Base-by-base conservation (phyloP, 2,797 vertebrate species). In the Anabas testudineus region DNA sequence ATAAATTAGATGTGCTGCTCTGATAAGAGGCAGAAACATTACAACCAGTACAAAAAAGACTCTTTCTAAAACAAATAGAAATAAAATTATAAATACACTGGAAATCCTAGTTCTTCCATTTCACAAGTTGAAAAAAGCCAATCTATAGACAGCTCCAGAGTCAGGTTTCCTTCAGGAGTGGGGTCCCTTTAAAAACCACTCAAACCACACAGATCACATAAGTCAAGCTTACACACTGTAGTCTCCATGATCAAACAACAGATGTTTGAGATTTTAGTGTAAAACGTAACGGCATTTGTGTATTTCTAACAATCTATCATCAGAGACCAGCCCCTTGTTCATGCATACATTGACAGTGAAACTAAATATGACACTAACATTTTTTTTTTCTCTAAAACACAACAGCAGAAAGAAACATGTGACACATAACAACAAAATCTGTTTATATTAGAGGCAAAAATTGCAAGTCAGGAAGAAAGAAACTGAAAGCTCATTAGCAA, bases 241-340 rank as follows among this genome's bases (percentile, higher is more conserved):
- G 7, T 80, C 71, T 80, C 84, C 61, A 81, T 75, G 83, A 67
- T 58, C 87, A 83, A 86, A 81, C 66, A 78, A 80, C 37, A 75
- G 64, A 64, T 74, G 58, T 61, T 54, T 76, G 32, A 15, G 60
- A 77, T 67, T 89, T 67, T 58, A 80, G 52, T 85, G 82, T 77
- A 78, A 85, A 87, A 86, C 88, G 82, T 88, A 88, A 89, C 78
- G 47, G 56, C 54, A 54, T 80, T 57, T 24, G 47, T 61, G 56
- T 45, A 55, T 75, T 84, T 82, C 67, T 68, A 73, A 83, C 56
- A 81, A 85, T 39, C 75, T 74, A 78, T 84, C 75, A 70, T 86
- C 74, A 91, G 90, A 93, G 89, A 93, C 86, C 91, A 89, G 90
- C 88, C 86, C 87, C 86, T 90, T 90, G 87, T 85, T 91, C 86